Base-by-base conservation (phyloP, 2,113 vertebrate species). In the Falcunculus frontatus region DNA sequence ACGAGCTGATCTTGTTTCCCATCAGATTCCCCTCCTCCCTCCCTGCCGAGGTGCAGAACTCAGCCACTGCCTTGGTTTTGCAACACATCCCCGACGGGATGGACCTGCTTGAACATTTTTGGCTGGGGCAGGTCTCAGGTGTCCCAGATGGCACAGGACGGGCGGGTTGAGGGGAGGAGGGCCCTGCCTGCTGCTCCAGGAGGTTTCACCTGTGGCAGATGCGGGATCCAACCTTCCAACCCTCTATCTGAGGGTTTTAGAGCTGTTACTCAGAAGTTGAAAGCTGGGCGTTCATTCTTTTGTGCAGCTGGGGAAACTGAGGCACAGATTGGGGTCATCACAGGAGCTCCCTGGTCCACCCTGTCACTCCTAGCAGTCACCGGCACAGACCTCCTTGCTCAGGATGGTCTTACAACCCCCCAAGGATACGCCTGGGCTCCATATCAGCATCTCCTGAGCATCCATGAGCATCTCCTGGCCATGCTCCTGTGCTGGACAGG, bases 41-140 rank as follows among this genome's bases (percentile, higher is more conserved):
- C 42, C 50, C 50, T 1, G 3, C 35, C 2, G 7, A 18, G 23
- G 35, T 6, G 32, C 85, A 83, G 49, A 59, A 27, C 91, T 62
- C 87, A 21, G 6, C 77, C 64, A 15, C 67, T 10, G 42, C 81
- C 73, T 89, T 6, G 67, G 37, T 97, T 96, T 93, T 94, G 95
- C 96, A 96, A 96, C 91, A 86, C 85, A 47, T 59, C 89, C 72
- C 89, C 44, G 3, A 82, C 84, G 35, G 75, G 94, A 80, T 1
- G 3, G 95, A 95, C 94, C 95, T 94, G 95, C 90, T 97, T 3
- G 23, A 73, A 11, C 78, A 87, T 65, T 91, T 91, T 79, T 91
- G 85, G 50, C 42, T 55, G 83, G 82, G 93, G 87, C 75, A 90
- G 90, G 92, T 90, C 92, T 49, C 17, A 1, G 49, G 60, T 6